Percentiles rank a stretch among this genome's conserved stretches.
Conservation (phyloP, 2,113 vertebrate genomes). For the Cichladusa arquata region DNA sequence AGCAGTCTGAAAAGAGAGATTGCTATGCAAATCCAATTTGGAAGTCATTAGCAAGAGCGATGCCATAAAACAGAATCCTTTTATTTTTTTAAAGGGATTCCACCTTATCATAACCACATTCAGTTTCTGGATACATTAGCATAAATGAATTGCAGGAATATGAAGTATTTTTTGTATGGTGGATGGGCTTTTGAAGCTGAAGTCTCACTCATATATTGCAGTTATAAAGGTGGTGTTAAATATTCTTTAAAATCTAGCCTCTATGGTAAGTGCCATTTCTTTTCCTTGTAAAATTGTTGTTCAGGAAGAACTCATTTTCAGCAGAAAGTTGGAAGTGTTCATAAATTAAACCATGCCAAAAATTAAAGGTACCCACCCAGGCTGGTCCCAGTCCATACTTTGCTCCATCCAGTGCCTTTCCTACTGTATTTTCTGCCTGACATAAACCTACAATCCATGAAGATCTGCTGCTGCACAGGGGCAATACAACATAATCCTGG, state of each 20-base stretch:
- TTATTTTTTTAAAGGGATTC: background rate
- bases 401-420: background rate
- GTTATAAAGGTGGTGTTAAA: background rate
- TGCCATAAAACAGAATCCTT: background rate
- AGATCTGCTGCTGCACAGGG: background rate
- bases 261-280: background rate
- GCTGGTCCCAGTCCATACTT: background rate
- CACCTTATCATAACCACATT: background rate
- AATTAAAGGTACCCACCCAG: background rate
- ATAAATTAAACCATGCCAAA: background rate
- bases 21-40: slow-evolving; percentile 39
- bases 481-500: background rate
- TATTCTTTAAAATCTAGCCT: background rate
- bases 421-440: background rate
- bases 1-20: slow-evolving; percentile 10
- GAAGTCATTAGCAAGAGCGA: background rate
- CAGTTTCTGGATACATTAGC: background rate
- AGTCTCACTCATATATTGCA: background rate
- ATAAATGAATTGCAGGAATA: background rate
- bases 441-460: background rate
- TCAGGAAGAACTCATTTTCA: slow-evolving; percentile 33
- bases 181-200: background rate
- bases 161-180: background rate
- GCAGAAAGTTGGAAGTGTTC: slow-evolving; percentile 26
- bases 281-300: background rate